Base-by-base conservation (phyloP, 2,888 invertebrate species). In the Leptogaster cylindrica region DNA sequence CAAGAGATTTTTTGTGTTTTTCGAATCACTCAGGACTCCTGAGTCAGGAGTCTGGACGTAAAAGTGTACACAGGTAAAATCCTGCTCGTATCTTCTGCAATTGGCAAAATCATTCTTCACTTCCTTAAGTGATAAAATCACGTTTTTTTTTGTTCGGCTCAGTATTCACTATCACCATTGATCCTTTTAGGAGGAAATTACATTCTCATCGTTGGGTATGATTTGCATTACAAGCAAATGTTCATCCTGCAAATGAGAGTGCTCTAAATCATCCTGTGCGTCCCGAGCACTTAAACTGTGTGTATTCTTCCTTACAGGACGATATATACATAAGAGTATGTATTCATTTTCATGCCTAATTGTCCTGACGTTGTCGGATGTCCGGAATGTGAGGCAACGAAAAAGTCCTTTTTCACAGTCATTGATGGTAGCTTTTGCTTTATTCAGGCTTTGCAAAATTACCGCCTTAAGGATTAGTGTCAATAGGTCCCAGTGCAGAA, bases 321-420 rank as follows among this genome's bases (percentile, higher is more conserved):
- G n/a, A n/a, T n/a, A n/a, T n/a, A n/a, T n/a, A n/a, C n/a, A n/a
- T n/a, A n/a, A n/a, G n/a, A n/a, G n/a, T 52, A 28, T 33, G 33
- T 52, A 52, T 52, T 52, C 52, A 52, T 20, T 33, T 33, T 52
- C 39, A 41, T 36, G 58, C 41, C 58, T 41, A 58, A 58, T 58
- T 58, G 58, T 39, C 39, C 58, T 8, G 23, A 39, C 39, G 41
- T 58, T 58, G 12, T 58, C 58, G 23, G 41, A 39, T 58, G 12
- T 58, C 58, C 20, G 20, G 41, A 39, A 23, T 39, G 18, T 36
- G 41, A 39, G 23, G 36, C 16, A 58, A n/a, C 20, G 41, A 39
- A 58, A 25, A 58, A 39, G 12, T 6, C 58, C 25, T 20, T 36
- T n/a, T 25, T 25, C 25, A 23, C 41, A 20, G 39, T 39, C 58